Evolutionary conservation across 1,140 invertebrate genomes (phyloP), one percentile per base, ranked within the genome.

Genomic region (Aphaenogaster floridana): DNA sequence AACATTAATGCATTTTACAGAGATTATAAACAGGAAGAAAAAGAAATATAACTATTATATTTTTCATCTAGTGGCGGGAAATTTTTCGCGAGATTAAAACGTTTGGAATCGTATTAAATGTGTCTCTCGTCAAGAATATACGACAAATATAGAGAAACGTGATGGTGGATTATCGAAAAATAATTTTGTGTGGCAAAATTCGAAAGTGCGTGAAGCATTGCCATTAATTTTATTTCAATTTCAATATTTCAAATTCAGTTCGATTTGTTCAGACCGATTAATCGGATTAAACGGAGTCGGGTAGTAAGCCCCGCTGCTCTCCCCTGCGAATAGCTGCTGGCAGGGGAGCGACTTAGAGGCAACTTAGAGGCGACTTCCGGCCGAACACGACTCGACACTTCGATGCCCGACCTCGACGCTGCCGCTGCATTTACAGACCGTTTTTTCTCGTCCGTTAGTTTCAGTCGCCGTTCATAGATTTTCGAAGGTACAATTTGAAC

Each of bases 341-440:
- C 54, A 66, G 54, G 13, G n/a, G 15, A 71, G 54, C n/a, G 28
- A 83, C 15, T 80, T 54, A 48, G 42, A 69, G n/a, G n/a, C 2
- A 21, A 28, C 57, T 74, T 54, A 52, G 50, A 36, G n/a, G 45
- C 54, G 54, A 84, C 42, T 84, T 74, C 17, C 42, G 8, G 42
- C 57, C 69, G 63, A 76, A 61, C 78, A 81, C 80, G 80, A 76
- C 17, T 76, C 80, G 48, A 84, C 68, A 76, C 17, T 74, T 28
- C 13, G 68, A 74, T 74, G 54, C 80, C n/a, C 54, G 57, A 72
- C 17, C 80, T 59, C 54, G 28, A 39, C 69, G 59, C 80, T 59
- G 57, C 54, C 39, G 39, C 15, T 61, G 54, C 28, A 13, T 84
- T 84, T 74, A 48, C 28, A 45, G 80, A 74, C 2, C n/a, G 28